phyloP scores from a whole-genome alignment of 2,797 vertebrate genomes.

The Alca torda region DNA sequence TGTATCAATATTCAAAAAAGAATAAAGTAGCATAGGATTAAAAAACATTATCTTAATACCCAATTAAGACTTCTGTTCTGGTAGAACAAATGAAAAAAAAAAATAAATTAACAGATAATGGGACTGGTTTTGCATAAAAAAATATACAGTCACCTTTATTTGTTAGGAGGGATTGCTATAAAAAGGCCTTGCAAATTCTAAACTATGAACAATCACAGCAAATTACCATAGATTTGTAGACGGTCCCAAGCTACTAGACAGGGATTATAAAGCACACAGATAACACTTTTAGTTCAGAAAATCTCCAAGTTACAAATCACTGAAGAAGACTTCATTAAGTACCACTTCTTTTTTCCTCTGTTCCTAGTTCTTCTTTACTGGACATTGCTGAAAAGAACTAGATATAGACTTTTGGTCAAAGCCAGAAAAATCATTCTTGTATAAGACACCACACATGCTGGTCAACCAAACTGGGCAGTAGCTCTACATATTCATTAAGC shows the following conservation, averaged over 20 bases:
- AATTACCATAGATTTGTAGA: not conserved
- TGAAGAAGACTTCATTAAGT: not conserved
- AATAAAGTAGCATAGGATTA: not conserved
- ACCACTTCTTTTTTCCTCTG: not conserved
- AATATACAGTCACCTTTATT: not conserved
- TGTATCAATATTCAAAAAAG: not conserved
- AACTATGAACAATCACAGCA: not conserved
- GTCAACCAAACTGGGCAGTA: not conserved
- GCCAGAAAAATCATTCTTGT: not conserved
- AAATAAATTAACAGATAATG: not conserved
- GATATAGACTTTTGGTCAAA: not conserved
- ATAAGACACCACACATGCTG: no score
- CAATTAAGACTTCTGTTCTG: not conserved
- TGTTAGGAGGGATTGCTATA: not conserved
- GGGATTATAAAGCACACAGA: not conserved
- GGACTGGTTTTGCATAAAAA: not conserved
- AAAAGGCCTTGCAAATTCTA: not conserved
- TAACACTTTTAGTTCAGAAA: not conserved
- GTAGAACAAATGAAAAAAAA: not conserved
- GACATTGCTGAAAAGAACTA: not conserved
- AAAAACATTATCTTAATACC: not conserved
- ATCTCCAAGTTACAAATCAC: not conserved
- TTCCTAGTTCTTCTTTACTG: not conserved
- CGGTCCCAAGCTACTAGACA: not conserved
- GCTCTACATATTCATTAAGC: not conserved